These are phyloP conservation scores for Eubucco bourcierii DNA, from an alignment of 2,113 vertebrate genomes.

Conservation along the genomic window DNA sequence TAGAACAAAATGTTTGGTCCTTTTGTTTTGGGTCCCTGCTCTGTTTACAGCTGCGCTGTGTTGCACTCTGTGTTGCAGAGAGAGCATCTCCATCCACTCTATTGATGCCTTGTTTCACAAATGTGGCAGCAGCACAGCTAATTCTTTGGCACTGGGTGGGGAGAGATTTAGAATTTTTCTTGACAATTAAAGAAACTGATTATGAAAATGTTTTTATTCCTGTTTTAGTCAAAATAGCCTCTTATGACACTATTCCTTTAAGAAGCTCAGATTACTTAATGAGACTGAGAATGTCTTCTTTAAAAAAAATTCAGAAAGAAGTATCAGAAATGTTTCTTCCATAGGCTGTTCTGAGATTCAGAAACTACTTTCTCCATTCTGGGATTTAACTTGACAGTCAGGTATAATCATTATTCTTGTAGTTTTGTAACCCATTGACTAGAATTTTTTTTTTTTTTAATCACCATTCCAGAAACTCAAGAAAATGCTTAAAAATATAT, in stretches of 20 bases:
- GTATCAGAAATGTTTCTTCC: background rate
- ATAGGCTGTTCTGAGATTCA: background rate
- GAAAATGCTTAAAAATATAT: background rate
- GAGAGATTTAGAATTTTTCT: background rate
- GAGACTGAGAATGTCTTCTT: background rate
- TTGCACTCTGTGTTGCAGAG: background rate
- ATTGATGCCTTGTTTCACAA: background rate
- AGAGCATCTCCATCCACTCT: background rate
- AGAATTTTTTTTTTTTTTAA: background rate
- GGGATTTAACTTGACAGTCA: background rate
- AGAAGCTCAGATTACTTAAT: background rate
- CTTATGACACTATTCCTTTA: background rate
- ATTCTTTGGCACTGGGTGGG: background rate
- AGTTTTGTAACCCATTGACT: background rate
- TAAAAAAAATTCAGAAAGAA: background rate
- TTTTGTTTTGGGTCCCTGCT: background rate
- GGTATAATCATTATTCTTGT: background rate
- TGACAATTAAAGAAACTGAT: background rate
- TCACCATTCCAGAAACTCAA: constrained; percentile 1
- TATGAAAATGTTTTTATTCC: background rate
- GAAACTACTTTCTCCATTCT: background rate
- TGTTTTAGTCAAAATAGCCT: background rate
- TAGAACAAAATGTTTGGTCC: background rate
- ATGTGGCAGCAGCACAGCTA: background rate
- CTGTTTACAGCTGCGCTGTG: background rate